phyloP scores from a whole-genome alignment of 2,113 vertebrate species.

The Colistium nudipinnis region DNA sequence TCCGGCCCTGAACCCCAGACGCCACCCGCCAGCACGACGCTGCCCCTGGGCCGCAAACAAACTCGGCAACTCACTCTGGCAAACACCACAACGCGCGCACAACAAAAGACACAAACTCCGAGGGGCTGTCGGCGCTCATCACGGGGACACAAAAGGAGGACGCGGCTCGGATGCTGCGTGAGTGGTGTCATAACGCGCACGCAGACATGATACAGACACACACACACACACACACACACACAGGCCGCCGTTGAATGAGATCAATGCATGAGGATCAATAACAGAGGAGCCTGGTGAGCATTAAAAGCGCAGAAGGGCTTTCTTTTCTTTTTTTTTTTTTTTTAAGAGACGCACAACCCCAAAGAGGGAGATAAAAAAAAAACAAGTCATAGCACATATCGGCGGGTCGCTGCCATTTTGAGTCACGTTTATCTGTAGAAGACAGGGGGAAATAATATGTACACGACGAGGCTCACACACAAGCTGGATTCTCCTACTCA shows the following conservation, averaged over 20 bases:
- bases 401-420: conserved; percentile 23
- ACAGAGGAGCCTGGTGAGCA: conserved; percentile 2
- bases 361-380: too few relatives aligned
- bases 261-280: conserved; percentile 55
- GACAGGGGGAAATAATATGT: conserved; percentile 11
- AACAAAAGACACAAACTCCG: conserved; percentile 56
- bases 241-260: conserved; percentile 29
- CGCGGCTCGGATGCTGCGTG: conserved; percentile 36
- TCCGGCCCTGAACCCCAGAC: conserved; percentile 48
- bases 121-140: conserved; percentile 60
- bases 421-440: conserved; percentile 3
- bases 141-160: conserved; percentile 44
- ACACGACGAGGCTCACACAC: not conserved
- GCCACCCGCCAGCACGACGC: conserved; percentile 3
- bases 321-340: too few relatives aligned
- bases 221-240: conserved; percentile 38
- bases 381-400: too few relatives aligned
- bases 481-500: conserved; percentile 37
- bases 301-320: too few relatives aligned
- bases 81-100: conserved; percentile 34
- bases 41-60: conserved; percentile 31
- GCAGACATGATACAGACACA: conserved; percentile 54
- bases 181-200: conserved; percentile 35
- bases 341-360: too few relatives aligned
- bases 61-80: conserved; percentile 52